Percentiles rank a stretch among this genome's conserved stretches.
Conservation (phyloP, 2,113 vertebrate species). For the Zootoca vivipara region DNA sequence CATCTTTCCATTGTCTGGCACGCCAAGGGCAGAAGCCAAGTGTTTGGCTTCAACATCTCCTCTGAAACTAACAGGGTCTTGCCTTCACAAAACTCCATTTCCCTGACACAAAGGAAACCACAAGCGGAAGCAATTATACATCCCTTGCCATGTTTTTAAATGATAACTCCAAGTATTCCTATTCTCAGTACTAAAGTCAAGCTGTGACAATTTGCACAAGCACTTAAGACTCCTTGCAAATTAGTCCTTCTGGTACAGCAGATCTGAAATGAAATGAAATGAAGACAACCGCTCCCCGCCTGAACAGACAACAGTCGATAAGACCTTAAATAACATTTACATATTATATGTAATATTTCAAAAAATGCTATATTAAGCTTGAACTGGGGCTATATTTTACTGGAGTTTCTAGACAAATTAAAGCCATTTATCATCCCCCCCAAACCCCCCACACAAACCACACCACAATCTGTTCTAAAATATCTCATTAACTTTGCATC, state of each 20-base stretch:
- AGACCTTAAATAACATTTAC: conserved; percentile 49
- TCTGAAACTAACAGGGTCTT: conserved; percentile 14
- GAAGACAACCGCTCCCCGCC: background rate
- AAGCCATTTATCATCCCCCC: conserved; percentile 57
- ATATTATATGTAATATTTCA: conserved; percentile 63
- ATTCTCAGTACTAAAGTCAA: conserved; percentile 7
- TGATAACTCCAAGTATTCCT: conserved; percentile 32
- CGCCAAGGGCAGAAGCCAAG: conserved; percentile 20
- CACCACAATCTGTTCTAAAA: conserved; percentile 27
- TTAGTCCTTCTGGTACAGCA: conserved; percentile 49
- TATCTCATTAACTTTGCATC: conserved; percentile 57
- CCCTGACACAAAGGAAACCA: conserved; percentile 1
- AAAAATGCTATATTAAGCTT: conserved; percentile 50
- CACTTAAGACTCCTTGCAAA: conserved; percentile 23
- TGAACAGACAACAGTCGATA: conserved; percentile 35
- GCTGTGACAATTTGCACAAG: conserved; percentile 39
- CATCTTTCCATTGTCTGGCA: background rate
- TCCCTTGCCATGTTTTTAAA: conserved; percentile 39
- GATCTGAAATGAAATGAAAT: conserved; percentile 27
- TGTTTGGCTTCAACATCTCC: background rate
- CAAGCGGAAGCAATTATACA: conserved; percentile 22
- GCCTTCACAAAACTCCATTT: conserved; percentile 4
- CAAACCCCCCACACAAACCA: too few relatives aligned
- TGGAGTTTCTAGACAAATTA: conserved; percentile 64
- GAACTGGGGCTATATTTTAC: conserved; percentile 43